These are phyloP conservation scores for Gallinago solitaria DNA, from an alignment of 2,797 vertebrate genomes.

Conservation along the genomic window DNA sequence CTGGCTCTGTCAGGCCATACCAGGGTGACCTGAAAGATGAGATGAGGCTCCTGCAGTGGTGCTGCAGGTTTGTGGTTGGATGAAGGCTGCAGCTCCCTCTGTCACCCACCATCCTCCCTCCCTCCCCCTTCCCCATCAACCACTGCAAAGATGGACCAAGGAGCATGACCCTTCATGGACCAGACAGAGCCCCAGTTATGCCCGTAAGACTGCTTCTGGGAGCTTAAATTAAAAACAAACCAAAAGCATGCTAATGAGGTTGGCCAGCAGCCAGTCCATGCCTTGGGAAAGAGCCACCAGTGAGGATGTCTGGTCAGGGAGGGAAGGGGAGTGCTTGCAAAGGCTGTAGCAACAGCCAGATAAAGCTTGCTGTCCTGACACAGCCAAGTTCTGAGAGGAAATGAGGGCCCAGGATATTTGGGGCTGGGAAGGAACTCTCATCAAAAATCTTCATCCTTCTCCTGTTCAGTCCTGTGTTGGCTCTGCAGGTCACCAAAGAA, in stretches of 20 bases:
- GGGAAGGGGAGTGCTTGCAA: rapidly evolving
- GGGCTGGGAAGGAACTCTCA: not conserved
- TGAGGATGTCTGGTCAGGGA: rapidly evolving
- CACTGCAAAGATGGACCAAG: not conserved
- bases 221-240: not conserved
- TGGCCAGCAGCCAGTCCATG: not conserved
- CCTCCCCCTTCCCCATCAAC: not conserved
- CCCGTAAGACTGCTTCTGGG: not conserved
- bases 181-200: not conserved
- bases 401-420: not conserved
- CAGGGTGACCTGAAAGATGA: not conserved
- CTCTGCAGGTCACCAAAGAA: rapidly evolving
- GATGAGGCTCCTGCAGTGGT: not conserved
- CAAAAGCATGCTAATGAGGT: rapidly evolving
- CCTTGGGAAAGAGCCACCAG: not conserved
- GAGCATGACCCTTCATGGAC: not conserved
- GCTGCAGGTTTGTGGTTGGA: not conserved
- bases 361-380: not conserved
- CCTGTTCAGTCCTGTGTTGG: not conserved
- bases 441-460: not conserved
- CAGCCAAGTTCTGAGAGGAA: constrained; percentile 13
- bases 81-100: not conserved
- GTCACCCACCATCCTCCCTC: not conserved
- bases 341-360: not conserved
- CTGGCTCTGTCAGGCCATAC: not conserved